phyloP scores from a whole-genome alignment of 2,113 vertebrate genomes.

The Colistium nudipinnis region DNA sequence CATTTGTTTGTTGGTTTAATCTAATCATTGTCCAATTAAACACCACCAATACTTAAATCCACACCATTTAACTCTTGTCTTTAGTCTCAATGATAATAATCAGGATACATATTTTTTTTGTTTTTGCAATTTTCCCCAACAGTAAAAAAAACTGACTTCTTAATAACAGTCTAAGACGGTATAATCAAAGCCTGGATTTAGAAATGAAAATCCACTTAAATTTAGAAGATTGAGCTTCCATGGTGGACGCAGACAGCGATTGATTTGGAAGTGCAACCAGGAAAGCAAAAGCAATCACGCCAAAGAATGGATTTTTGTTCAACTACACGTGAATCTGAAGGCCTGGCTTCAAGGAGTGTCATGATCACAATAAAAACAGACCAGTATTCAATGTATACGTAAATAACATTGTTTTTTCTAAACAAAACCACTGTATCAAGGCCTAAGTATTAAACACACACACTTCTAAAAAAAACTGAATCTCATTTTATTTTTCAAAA shows the following conservation, averaged over 20 bases:
- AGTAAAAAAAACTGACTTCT: constrained; percentile 73
- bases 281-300: constrained; percentile 64
- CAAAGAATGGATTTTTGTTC: constrained; percentile 63
- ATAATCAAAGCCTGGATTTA: constrained; percentile 72
- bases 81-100: constrained; percentile 63
- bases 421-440: constrained; percentile 73
- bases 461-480: constrained; percentile 68
- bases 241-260: constrained; percentile 17
- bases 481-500: constrained; percentile 54
- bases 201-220: constrained; percentile 71
- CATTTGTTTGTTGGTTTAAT: constrained; percentile 75
- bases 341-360: constrained; percentile 62
- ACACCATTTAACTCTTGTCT: constrained; percentile 65
- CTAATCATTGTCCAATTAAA: constrained; percentile 69
- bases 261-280: constrained; percentile 20
- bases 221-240: constrained; percentile 60
- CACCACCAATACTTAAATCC: constrained; percentile 39
- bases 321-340: constrained; percentile 61
- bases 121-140: constrained; percentile 69
- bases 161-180: constrained; percentile 78
- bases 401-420: constrained; percentile 66
- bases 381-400: constrained; percentile 71
- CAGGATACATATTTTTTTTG: constrained; percentile 1
- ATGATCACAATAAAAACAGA: constrained; percentile 74
- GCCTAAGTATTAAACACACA: constrained; percentile 78